Percentiles rank a stretch among this genome's conserved stretches.
phyloP scores from a whole-genome alignment of 1,140 invertebrate genomes.

The Musca vetustissima region DNA sequence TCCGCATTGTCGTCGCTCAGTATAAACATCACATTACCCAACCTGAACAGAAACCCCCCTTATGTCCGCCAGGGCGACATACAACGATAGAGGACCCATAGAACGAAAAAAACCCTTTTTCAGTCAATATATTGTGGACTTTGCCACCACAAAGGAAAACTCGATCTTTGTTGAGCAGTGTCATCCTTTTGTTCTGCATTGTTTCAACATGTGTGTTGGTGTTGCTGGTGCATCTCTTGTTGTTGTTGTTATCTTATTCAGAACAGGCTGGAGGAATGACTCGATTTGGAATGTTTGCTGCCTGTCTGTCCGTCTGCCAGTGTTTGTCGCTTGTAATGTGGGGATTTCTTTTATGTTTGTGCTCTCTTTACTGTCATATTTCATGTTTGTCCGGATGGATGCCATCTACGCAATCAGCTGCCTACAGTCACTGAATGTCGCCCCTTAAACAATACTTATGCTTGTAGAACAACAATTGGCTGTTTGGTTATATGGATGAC shows the following conservation, averaged over 20 bases:
- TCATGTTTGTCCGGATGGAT: constrained; percentile 24
- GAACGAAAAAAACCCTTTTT: too few relatives aligned
- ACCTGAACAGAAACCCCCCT: too few relatives aligned
- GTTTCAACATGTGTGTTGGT: neutral
- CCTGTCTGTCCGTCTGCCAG: too few relatives aligned
- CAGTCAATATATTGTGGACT: too few relatives aligned
- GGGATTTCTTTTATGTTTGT: constrained; percentile 19
- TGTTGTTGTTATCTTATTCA: too few relatives aligned
- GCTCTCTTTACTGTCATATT: constrained; percentile 24
- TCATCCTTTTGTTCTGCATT: constrained; percentile 14
- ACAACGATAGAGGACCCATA: too few relatives aligned
- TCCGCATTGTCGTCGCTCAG: constrained; percentile 12
- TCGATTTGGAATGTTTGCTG: too few relatives aligned
- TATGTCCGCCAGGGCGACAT: too few relatives aligned
- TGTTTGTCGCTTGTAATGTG: too few relatives aligned
- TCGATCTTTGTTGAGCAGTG: neutral
- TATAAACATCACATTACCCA: constrained; percentile 10
- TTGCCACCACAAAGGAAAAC: neutral
- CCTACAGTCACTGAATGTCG: constrained; percentile 1
- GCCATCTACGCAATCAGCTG: constrained; percentile 21
- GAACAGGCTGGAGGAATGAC: too few relatives aligned
- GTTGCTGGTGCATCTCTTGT: neutral
- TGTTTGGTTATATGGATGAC: too few relatives aligned
- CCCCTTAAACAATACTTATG: neutral
- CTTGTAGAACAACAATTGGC: too few relatives aligned